Evolutionary conservation across 2,113 vertebrate genomes (phyloP).

Genomic region (Sula dactylatra): DNA sequence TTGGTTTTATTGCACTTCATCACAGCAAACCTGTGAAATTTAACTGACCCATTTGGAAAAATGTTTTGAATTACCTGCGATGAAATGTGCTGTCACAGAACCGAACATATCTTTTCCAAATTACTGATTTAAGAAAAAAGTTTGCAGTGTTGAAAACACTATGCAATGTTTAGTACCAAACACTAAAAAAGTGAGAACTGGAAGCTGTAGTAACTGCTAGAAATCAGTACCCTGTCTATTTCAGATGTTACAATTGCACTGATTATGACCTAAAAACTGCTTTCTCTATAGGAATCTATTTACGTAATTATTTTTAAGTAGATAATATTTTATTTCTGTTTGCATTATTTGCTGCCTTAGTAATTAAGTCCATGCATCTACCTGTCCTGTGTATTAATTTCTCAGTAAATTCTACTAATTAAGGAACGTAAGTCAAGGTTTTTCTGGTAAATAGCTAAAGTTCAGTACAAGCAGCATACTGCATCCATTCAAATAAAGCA

Average conservation of each 20-base stretch:
- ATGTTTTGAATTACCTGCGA: not conserved
- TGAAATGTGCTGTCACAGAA: not conserved
- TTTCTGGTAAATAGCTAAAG: not conserved
- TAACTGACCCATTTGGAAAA: not conserved
- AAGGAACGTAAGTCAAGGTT: not conserved
- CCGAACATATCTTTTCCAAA: not conserved
- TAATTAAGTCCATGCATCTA: not conserved
- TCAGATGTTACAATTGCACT: not conserved
- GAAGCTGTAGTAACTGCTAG: not conserved
- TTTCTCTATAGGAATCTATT: not conserved
- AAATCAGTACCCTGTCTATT: not conserved
- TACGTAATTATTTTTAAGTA: slow-evolving; percentile 4
- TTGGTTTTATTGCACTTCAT: not conserved
- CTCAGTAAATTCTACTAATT: not conserved
- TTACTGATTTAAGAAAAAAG: not conserved
- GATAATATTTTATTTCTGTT: slow-evolving; percentile 8
- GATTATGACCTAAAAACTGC: not conserved
- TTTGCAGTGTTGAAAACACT: not conserved
- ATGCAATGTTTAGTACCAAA: not conserved
- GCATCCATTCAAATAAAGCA: not conserved
- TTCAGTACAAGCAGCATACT: not conserved
- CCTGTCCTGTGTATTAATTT: not conserved
- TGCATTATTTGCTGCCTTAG: not conserved
- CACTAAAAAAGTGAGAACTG: not conserved
- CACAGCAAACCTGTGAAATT: not conserved